phyloP scores from a whole-genome alignment of 2,888 invertebrate genomes.

The Pterostichus niger region DNA sequence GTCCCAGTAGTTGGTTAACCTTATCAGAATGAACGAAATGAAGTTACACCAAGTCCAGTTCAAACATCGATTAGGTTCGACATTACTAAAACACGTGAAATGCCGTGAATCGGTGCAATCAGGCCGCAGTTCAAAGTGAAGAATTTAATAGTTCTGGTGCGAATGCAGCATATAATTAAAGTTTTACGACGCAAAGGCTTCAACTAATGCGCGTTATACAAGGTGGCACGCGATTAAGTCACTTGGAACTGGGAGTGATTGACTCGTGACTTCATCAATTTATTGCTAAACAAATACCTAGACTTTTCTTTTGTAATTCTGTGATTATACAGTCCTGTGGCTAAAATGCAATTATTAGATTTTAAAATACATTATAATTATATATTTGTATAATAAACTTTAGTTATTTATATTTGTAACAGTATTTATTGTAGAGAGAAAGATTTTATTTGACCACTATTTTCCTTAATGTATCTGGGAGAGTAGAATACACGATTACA shows the following conservation, averaged over 20 bases:
- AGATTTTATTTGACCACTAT: neutral
- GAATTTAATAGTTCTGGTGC: conserved; percentile 63
- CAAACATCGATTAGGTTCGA: conserved; percentile 51
- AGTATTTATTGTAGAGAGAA: too few relatives aligned
- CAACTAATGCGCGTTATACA: conserved; percentile 26
- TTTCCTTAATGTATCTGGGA: neutral
- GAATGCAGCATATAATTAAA: conserved; percentile 62
- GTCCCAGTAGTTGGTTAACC: conserved; percentile 28
- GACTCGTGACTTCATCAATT: neutral
- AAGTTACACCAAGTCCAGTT: conserved; percentile 45
- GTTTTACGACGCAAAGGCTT: conserved; percentile 57
- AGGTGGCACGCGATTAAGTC: conserved; percentile 15
- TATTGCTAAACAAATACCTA: conserved; percentile 8
- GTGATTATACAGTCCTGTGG: too few relatives aligned
- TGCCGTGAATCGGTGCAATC: conserved; percentile 63
- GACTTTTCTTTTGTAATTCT: neutral
- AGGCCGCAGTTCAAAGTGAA: conserved; percentile 62
- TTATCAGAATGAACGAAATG: conserved; percentile 42
- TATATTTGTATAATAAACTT: too few relatives aligned
- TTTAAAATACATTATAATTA: too few relatives aligned
- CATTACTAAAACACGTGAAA: conserved; percentile 55
- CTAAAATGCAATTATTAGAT: too few relatives aligned
- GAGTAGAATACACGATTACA: neutral
- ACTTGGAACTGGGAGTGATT: conserved; percentile 16
- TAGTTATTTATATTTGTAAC: neutral